Evolutionary conservation across 2,113 vertebrate species (phyloP).

Genomic region (Ramphastos sulfuratus): DNA sequence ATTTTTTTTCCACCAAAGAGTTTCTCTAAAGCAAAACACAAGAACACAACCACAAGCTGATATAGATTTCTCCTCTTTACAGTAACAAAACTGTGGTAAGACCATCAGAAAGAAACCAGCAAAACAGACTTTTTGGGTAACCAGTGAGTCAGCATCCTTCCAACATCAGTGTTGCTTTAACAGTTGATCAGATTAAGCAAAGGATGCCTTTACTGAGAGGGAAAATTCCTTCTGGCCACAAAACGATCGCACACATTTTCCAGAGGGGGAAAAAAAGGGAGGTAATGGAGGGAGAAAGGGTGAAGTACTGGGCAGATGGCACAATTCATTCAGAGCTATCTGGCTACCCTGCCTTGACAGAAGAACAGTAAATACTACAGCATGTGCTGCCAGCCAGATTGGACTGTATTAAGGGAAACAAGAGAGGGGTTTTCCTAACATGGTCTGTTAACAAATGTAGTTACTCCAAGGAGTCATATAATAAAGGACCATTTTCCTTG

Average conservation of each 20-base stretch:
- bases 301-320: neutral
- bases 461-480: neutral
- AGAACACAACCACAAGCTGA: neutral
- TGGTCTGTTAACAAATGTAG: neutral
- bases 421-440: neutral
- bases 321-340: neutral
- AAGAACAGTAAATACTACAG: neutral
- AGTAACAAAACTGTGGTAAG: neutral
- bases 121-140: neutral
- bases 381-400: neutral
- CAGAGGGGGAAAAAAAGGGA: neutral
- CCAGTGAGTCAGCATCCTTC: neutral
- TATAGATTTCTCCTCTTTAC: neutral
- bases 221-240: slow-evolving; percentile 1
- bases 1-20: neutral
- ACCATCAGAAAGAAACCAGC: neutral
- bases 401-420: neutral
- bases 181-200: neutral
- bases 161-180: neutral
- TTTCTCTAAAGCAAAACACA: neutral
- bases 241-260: accelerated
- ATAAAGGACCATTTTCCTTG: neutral
- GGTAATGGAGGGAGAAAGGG: neutral
- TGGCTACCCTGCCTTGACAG: neutral
- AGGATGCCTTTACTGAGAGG: neutral